A percentile compares a stretch with the other conserved stretches of the same genome.
Evolutionary conservation across 2,888 invertebrate species (phyloP).

Genomic region (Muschampia plurimacula): DNA sequence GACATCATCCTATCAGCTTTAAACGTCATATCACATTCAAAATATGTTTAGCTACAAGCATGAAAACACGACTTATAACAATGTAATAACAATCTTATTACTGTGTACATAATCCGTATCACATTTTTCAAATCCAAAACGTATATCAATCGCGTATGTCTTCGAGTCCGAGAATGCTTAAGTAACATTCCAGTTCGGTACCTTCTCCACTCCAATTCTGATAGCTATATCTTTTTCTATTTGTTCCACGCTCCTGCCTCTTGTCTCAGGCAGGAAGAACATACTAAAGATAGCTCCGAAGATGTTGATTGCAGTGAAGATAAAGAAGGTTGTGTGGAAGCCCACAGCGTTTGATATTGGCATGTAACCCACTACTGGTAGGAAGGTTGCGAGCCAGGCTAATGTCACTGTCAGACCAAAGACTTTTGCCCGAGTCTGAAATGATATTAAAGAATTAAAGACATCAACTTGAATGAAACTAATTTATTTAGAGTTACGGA

Average conservation of each 20-base stretch:
- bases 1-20: neutral
- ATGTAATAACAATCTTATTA: neutral
- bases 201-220: slow-evolving; percentile 34
- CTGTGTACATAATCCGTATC: neutral
- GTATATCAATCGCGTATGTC: slow-evolving; percentile 3
- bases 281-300: slow-evolving; percentile 58
- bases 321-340: slow-evolving; percentile 62
- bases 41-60: neutral
- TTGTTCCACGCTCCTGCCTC: slow-evolving; percentile 64
- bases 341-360: slow-evolving; percentile 57
- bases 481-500: too few species aligned
- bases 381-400: slow-evolving; percentile 55
- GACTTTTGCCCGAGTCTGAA: slow-evolving; percentile 63
- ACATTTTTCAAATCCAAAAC: neutral
- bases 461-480: neutral
- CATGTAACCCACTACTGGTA: slow-evolving; percentile 53
- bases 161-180: neutral
- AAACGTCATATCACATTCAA: neutral
- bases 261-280: slow-evolving; percentile 71
- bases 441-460: neutral
- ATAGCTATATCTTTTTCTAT: slow-evolving; percentile 51
- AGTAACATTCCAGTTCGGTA: slow-evolving; percentile 20
- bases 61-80: neutral
- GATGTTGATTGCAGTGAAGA: slow-evolving; percentile 63
- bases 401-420: slow-evolving; percentile 55